Evolutionary conservation across 2,888 invertebrate species (phyloP), one percentile per base, ranked within the genome.

Genomic region (Gonocerus acuteangulatus): DNA sequence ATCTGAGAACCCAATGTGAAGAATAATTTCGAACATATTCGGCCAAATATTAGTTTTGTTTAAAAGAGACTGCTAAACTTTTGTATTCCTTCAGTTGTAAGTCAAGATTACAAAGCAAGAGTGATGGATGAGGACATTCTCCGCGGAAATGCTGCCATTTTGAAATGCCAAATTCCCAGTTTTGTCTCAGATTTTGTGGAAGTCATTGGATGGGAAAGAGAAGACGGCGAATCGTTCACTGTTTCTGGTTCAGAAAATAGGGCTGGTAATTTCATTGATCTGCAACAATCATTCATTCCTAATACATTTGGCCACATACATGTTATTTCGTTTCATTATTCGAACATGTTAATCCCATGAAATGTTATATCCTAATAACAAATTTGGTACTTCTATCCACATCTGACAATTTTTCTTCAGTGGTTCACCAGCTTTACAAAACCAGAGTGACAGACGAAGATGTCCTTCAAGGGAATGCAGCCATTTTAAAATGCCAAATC

Each of bases 131-230:
- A 91, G 74, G 90, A 91, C 76, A 89, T 91, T 47, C 90, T 91
- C 70, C 82, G 86, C 68, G 90, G 90, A 54, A 92, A 92, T 73
- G 85, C 89, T 32, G 91, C 90, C 11, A 86, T 91, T 61, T 77
- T 92, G 44, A 90, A 90, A 75, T 92, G 91, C 77, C 89, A 87
- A 71, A 89, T 91, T 71, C 91, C 92, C 27, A 88, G 89, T 68
- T 92, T 91, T 74, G 89, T 91, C 62, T 86, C 89, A 48, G 93
- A 94, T 78, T 93, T 92, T 76, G 88, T 95, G 59, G 84, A 85
- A 74, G 91, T 95, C 56, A 85, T 88, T 73, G 85, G 87, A 67
- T 92, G 91, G 91, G 86, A 87, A 69, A 44, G 45, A 49, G 60
- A 62, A 21, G 61, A 63, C 15, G 66, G 64, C 7, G 61, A 61